Percentiles rank a stretch among this genome's conserved stretches.
Conservation (phyloP, 2,888 invertebrate species). For the Lordiphosa andalusiaca region DNA sequence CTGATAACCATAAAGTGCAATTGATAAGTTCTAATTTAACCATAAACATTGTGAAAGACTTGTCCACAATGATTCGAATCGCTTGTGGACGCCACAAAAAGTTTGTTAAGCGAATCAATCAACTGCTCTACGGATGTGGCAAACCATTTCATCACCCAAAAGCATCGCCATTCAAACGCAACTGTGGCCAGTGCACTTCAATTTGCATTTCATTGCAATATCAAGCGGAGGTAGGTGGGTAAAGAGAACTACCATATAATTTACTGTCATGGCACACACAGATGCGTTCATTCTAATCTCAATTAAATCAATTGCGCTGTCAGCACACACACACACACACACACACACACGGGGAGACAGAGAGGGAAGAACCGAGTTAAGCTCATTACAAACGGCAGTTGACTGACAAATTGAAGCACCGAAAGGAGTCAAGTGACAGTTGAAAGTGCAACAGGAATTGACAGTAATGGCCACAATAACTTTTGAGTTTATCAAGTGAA, state of each 20-base stretch:
- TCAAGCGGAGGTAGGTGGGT: conserved; percentile 20
- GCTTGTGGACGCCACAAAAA: background rate
- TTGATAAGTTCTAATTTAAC: too few relatives aligned
- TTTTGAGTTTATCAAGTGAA: too few relatives aligned
- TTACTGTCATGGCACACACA: conserved; percentile 28
- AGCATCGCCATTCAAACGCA: conserved; percentile 19
- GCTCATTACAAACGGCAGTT: conserved; percentile 15
- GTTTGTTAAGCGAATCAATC: background rate
- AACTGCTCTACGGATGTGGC: background rate
- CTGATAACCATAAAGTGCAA: too few relatives aligned
- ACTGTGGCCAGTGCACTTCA: conserved; percentile 44
- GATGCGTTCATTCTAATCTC: conserved; percentile 44
- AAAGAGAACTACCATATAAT: conserved; percentile 27
- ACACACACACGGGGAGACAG: conserved; percentile 10
- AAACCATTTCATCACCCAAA: conserved; percentile 15
- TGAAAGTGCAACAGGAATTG: background rate
- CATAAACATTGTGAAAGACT: conserved; percentile 13
- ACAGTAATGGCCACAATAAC: too few relatives aligned
- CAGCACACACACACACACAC: conserved; percentile 11
- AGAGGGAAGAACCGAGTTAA: background rate
- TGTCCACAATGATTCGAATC: conserved; percentile 3
- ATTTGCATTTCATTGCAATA: conserved; percentile 50
- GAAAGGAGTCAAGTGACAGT: background rate
- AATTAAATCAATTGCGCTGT: conserved; percentile 62
- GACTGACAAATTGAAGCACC: conserved; percentile 7